Percentiles rank a stretch among this genome's conserved stretches.
Conservation (phyloP, 2,888 invertebrate species). For the Habrosyne pyritoides region DNA sequence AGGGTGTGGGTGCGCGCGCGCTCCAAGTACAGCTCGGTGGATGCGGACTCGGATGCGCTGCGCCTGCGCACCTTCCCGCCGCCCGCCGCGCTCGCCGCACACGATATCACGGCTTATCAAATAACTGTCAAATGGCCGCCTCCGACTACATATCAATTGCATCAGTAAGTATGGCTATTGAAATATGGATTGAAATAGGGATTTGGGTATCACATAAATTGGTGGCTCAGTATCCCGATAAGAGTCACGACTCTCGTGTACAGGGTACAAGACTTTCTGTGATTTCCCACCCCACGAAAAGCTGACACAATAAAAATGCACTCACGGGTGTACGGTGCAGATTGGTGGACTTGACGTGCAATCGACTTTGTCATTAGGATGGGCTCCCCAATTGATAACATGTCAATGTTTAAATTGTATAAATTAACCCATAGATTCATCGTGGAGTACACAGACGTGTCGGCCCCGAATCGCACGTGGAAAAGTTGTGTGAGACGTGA, state of each 20-base stretch:
- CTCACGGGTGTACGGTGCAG: no score
- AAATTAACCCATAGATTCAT: slow-evolving; percentile 43
- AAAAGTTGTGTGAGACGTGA: slow-evolving; percentile 40
- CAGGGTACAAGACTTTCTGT: no score
- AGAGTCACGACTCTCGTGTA: background rate
- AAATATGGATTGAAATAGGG: no score
- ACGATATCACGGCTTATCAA: slow-evolving; percentile 63
- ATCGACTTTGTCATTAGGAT: no score
- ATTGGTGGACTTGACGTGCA: no score
- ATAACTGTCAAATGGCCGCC: slow-evolving; percentile 88
- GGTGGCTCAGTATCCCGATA: no score
- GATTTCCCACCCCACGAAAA: no score
- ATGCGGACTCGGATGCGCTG: slow-evolving; percentile 85
- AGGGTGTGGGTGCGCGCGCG: slow-evolving; percentile 90
- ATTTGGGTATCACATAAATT: no score
- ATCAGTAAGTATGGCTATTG: slow-evolving; percentile 56
- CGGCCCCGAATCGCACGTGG: slow-evolving; percentile 63
- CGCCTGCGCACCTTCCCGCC: slow-evolving; percentile 87
- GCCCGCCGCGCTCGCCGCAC: slow-evolving; percentile 86
- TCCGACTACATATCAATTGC: slow-evolving; percentile 58
- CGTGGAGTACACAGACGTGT: slow-evolving; percentile 79
- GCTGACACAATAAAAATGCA: no score
- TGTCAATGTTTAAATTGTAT: background rate
- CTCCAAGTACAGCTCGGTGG: slow-evolving; percentile 85
- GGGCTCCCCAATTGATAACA: no score